Conservation (phyloP, 2,113 vertebrate species). For the Platysternon megacephalum region DNA sequence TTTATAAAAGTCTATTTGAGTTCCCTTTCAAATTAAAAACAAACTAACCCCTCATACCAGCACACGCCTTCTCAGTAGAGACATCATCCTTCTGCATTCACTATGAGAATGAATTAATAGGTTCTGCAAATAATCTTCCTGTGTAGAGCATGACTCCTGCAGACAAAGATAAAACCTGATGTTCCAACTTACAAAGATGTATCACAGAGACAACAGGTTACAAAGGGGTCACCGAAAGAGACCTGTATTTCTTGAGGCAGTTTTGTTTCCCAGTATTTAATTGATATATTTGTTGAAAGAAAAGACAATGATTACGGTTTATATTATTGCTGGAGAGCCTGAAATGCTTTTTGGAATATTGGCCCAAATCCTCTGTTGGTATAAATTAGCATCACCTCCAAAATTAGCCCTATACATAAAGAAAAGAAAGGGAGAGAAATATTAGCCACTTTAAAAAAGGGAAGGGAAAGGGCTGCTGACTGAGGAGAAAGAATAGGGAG, state of each 20-base stretch:
- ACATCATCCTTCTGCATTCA: slow-evolving; percentile 13
- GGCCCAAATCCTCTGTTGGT: background rate
- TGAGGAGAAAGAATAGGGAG: background rate
- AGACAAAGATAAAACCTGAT: slow-evolving; percentile 41
- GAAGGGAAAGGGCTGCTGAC: background rate
- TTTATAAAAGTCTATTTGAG: slow-evolving; percentile 64
- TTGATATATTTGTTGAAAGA: background rate
- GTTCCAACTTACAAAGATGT: slow-evolving; percentile 49
- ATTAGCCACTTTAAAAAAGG: background rate
- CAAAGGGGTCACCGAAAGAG: background rate
- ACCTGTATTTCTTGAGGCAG: background rate
- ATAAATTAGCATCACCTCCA: background rate
- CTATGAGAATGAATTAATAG: slow-evolving; percentile 25
- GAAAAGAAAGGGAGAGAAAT: background rate
- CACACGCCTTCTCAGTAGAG: background rate
- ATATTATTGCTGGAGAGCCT: background rate
- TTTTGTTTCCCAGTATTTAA: slow-evolving; percentile 10
- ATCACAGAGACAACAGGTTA: slow-evolving; percentile 30
- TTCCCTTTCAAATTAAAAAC: slow-evolving; percentile 56
- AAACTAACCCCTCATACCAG: slow-evolving; percentile 7
- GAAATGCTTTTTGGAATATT: background rate
- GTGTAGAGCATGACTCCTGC: slow-evolving; percentile 26
- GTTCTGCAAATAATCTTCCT: slow-evolving; percentile 1
- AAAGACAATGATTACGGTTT: background rate
- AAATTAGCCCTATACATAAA: background rate